These are phyloP conservation scores for Hippasteria phrygiana DNA, from an alignment of 53 echinoderm and acorn worm genomes.

Conservation along the genomic window DNA sequence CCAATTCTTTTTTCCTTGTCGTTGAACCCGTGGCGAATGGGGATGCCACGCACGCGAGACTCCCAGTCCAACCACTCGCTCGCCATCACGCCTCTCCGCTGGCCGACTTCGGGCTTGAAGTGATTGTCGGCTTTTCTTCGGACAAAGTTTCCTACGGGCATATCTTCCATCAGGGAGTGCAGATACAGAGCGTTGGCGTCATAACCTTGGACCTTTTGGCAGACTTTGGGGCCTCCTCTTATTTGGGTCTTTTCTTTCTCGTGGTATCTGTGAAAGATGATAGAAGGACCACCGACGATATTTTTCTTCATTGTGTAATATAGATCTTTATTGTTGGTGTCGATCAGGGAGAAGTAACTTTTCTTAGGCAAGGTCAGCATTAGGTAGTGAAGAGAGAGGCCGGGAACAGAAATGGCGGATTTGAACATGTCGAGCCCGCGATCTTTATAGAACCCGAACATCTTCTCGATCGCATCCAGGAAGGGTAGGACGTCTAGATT, in stretches of 20 bases:
- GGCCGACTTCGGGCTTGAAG: constrained; percentile 44
- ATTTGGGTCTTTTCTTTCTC: constrained; percentile 59
- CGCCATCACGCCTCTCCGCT: neutral
- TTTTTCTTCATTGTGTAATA: constrained; percentile 42
- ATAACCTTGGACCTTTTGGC: constrained; percentile 67
- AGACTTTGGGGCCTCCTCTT: constrained; percentile 51
- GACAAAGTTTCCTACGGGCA: constrained; percentile 71
- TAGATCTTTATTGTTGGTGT: constrained; percentile 24
- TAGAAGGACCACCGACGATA: constrained; percentile 48
- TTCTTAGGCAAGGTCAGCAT: constrained; percentile 11
- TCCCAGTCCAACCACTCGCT: constrained; percentile 63
- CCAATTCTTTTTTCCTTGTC: no score
- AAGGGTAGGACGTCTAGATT: constrained; percentile 44
- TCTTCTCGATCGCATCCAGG: constrained; percentile 42
- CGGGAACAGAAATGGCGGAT: constrained; percentile 46
- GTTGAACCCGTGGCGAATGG: constrained; percentile 54
- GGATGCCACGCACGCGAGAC: neutral
- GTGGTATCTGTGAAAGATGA: constrained; percentile 67
- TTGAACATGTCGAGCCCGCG: constrained; percentile 59
- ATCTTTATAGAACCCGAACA: constrained; percentile 22
- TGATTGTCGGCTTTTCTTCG: constrained; percentile 23
- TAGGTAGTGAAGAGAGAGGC: constrained; percentile 39
- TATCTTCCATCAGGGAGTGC: constrained; percentile 65
- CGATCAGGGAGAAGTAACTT: constrained; percentile 49
- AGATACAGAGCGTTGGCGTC: constrained; percentile 79